A percentile compares a stretch with the other conserved stretches of the same genome.
Evolutionary conservation across 2,113 vertebrate species (phyloP).

Genomic region (Pantherophis guttatus): DNA sequence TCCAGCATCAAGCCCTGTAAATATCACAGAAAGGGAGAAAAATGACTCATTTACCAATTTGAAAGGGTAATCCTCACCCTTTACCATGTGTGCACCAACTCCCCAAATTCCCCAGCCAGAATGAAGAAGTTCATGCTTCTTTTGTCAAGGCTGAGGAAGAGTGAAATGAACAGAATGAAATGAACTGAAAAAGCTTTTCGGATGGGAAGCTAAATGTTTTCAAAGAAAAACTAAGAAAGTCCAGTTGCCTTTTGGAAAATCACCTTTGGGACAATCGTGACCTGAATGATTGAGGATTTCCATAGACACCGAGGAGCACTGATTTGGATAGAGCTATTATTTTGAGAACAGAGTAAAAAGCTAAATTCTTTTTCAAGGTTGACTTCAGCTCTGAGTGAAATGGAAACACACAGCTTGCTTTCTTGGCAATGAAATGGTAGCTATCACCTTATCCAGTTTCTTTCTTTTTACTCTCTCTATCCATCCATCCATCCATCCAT

Average conservation of each 20-base stretch:
- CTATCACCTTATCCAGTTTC: background rate
- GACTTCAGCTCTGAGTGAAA: background rate
- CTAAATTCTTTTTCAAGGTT: background rate
- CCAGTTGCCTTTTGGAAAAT: background rate
- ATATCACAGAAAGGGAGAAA: background rate
- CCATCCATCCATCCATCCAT: too few relatives aligned
- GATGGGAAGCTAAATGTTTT: background rate
- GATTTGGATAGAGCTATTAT: background rate
- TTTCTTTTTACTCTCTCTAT: too few relatives aligned
- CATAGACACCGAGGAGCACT: background rate
- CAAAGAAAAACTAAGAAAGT: background rate
- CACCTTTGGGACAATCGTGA: background rate
- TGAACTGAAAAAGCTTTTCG: background rate
- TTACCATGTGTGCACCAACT: background rate
- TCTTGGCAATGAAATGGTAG: background rate
- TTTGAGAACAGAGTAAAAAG: background rate
- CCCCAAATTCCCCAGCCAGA: background rate
- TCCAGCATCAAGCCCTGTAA: background rate
- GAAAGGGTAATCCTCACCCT: too few relatives aligned
- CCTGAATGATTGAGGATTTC: background rate
- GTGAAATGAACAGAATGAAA: background rate
- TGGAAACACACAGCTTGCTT: background rate
- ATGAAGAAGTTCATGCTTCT: background rate
- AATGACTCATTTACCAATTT: background rate
- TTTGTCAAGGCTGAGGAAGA: background rate